phyloP scores from a whole-genome alignment of 1,140 invertebrate genomes.

The Anastrepha ludens region DNA sequence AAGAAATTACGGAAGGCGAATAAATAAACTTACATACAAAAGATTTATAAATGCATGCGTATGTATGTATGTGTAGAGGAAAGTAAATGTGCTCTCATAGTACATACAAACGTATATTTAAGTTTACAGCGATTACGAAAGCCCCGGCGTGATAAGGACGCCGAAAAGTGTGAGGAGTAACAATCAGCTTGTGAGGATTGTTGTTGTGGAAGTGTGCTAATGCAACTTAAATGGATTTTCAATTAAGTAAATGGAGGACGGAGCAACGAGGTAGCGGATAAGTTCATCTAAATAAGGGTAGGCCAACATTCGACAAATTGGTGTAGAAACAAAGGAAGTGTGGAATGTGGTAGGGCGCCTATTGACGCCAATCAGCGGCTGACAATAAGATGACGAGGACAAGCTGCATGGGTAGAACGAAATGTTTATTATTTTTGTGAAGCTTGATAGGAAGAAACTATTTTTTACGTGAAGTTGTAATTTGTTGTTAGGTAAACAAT shows the following conservation, averaged over 20 bases:
- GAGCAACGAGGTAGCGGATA: background rate
- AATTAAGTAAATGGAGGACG: slow-evolving; percentile 1
- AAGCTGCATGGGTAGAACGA: background rate
- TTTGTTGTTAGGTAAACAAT: too few species aligned
- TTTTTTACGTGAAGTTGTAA: background rate
- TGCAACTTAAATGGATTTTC: slow-evolving; percentile 22
- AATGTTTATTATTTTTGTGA: background rate
- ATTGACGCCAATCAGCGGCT: background rate
- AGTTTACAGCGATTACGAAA: background rate
- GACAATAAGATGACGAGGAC: background rate
- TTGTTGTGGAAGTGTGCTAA: background rate
- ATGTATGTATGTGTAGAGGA: background rate
- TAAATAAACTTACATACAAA: background rate
- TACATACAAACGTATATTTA: too few species aligned
- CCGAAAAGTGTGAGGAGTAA: background rate
- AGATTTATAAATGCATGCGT: background rate
- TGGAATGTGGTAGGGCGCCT: background rate
- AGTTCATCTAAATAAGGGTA: slow-evolving; percentile 1
- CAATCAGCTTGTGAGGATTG: too few species aligned
- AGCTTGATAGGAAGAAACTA: background rate
- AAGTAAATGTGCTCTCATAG: background rate
- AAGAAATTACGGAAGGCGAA: background rate
- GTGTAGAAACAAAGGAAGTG: background rate
- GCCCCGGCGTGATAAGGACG: background rate
- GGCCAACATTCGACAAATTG: slow-evolving; percentile 13